Evolutionary conservation across 2,888 invertebrate species (phyloP).

Genomic region (Tricholauxania praeusta): DNA sequence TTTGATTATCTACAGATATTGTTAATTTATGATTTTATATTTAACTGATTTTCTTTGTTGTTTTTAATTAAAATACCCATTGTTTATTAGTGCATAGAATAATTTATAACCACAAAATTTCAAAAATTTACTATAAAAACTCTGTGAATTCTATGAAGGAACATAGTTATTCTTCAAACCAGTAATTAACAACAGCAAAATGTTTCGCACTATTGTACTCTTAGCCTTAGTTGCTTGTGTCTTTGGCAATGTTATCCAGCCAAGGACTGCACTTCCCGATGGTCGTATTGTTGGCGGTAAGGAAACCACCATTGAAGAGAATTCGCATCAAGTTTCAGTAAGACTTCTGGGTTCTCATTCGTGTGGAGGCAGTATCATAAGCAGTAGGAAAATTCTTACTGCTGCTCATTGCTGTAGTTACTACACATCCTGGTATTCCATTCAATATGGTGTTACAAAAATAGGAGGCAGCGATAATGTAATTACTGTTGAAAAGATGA

Average conservation of each 20-base stretch:
- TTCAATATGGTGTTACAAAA: constrained; percentile 41
- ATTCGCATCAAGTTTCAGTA: constrained; percentile 46
- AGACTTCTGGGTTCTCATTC: constrained; percentile 29
- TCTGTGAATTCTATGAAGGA: too few relatives aligned
- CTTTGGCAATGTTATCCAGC: constrained; percentile 19
- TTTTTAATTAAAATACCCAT: too few relatives aligned
- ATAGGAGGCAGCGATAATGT: constrained; percentile 23
- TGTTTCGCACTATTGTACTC: constrained; percentile 10
- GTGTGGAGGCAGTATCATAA: constrained; percentile 55
- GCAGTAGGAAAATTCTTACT: constrained; percentile 54
- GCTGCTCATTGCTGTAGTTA: constrained; percentile 55
- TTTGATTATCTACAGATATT: too few relatives aligned
- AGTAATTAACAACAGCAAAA: not conserved
- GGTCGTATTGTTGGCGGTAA: constrained; percentile 49
- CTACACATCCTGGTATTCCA: constrained; percentile 13
- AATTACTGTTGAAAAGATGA: constrained; percentile 19
- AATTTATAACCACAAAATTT: too few relatives aligned
- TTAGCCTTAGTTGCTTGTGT: not conserved
- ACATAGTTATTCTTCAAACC: too few relatives aligned
- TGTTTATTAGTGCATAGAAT: too few relatives aligned
- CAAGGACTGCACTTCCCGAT: constrained; percentile 28
- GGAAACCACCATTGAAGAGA: constrained; percentile 36
- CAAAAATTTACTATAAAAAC: too few relatives aligned
- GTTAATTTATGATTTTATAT: too few relatives aligned
- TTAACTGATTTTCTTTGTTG: too few relatives aligned